phyloP scores from a whole-genome alignment of 2,113 vertebrate species.

The Periophthalmus modestus region DNA sequence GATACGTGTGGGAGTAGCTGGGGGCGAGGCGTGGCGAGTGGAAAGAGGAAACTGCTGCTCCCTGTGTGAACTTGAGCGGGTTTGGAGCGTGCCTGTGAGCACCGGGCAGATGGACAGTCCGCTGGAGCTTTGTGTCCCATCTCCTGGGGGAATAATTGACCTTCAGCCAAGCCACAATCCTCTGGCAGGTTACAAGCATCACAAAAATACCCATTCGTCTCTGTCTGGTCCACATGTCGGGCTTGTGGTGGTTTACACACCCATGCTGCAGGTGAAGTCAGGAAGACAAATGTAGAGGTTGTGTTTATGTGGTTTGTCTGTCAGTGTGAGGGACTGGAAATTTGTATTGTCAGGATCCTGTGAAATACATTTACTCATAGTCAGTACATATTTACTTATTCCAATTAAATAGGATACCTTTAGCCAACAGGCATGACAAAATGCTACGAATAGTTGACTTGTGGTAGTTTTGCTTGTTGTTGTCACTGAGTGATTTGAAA shows the following conservation, averaged over 20 bases:
- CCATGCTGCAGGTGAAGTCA: constrained; percentile 40
- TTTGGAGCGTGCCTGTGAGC: constrained; percentile 12
- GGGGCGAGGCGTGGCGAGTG: constrained; percentile 55
- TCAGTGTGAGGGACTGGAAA: too few relatives aligned
- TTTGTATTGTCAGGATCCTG: too few relatives aligned
- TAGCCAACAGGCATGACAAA: background rate
- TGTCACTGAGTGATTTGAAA: too few relatives aligned
- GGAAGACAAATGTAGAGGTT: constrained; percentile 3
- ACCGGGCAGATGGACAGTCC: constrained; percentile 21
- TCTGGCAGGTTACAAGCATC: constrained; percentile 31
- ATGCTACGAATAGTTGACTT: too few relatives aligned
- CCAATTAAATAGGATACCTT: background rate
- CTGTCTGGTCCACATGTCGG: constrained; percentile 6
- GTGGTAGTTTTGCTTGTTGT: too few relatives aligned
- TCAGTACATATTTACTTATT: background rate
- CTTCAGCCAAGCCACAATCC: constrained; percentile 3
- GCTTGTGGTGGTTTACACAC: constrained; percentile 22
- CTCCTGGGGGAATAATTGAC: constrained; percentile 38
- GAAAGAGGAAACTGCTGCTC: constrained; percentile 39
- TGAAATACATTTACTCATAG: too few relatives aligned
- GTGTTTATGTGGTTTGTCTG: constrained; percentile 10
- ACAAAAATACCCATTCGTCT: constrained; percentile 29
- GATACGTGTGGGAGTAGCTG: constrained; percentile 69
- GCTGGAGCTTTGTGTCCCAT: constrained; percentile 35
- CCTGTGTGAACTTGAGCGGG: constrained; percentile 50